Evolutionary conservation across 1,140 invertebrate genomes (phyloP).

Genomic region (Saccostrea echinata): DNA sequence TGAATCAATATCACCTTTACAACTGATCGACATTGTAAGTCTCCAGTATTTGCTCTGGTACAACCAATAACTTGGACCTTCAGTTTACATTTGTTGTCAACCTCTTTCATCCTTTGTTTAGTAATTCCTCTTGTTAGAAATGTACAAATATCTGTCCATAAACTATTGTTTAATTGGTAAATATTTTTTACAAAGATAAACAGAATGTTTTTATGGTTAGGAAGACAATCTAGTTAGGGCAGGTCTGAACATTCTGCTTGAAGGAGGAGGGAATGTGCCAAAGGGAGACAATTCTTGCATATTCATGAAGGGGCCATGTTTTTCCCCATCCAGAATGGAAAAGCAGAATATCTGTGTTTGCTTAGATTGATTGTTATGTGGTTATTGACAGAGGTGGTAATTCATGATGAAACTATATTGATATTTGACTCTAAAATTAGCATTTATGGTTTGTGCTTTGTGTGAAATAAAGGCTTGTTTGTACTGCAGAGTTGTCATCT

Average conservation of each 20-base stretch:
- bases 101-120: slow-evolving; percentile 24
- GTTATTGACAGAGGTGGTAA: slow-evolving; percentile 2
- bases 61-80: slow-evolving; percentile 25
- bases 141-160: slow-evolving; percentile 26
- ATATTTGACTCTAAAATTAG: not conserved
- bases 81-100: not conserved
- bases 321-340: not conserved
- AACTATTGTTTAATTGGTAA: slow-evolving; percentile 31
- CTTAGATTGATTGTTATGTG: not conserved
- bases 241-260: not conserved
- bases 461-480: not conserved
- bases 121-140: slow-evolving; percentile 7
- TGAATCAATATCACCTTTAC: slow-evolving; percentile 29
- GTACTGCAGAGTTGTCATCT: not conserved
- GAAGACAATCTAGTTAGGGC: not conserved
- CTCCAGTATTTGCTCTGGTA: not conserved
- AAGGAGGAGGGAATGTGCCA: not conserved
- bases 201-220: not conserved
- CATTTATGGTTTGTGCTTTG: not conserved
- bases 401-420: slow-evolving; percentile 14
- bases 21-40: slow-evolving; percentile 1
- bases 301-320: not conserved
- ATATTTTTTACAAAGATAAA: slow-evolving; percentile 21
- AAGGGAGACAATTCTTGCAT: not conserved
- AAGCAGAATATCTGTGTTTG: not conserved